Evolutionary conservation across 2,113 vertebrate genomes (phyloP).

Genomic region (Sylvietta virens): DNA sequence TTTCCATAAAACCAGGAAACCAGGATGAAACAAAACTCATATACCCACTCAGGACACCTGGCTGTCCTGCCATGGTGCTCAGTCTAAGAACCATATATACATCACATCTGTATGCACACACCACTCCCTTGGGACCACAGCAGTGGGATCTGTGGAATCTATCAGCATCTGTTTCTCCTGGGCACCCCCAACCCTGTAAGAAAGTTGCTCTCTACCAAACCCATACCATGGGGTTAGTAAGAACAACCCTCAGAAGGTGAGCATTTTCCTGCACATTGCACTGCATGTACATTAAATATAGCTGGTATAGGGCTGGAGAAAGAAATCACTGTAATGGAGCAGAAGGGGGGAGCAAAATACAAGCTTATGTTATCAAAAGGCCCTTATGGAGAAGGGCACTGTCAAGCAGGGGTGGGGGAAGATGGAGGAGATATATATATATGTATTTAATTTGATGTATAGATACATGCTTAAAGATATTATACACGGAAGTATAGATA

Average conservation of each 20-base stretch:
- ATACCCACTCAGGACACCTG: not conserved
- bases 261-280: accelerated
- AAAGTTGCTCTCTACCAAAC: not conserved
- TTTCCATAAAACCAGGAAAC: not conserved
- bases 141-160: accelerated
- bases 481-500: not conserved
- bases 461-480: not conserved
- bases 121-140: not conserved
- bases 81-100: not conserved
- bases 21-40: not conserved
- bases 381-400: not conserved
- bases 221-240: accelerated
- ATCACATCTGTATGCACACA: not conserved
- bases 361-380: not conserved
- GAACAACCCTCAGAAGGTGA: not conserved
- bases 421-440: not conserved
- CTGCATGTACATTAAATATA: not conserved
- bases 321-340: accelerated
- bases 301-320: not conserved
- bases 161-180: not conserved
- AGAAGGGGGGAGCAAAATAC: accelerated
- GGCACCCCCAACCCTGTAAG: not conserved
- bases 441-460: not conserved
- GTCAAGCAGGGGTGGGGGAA: not conserved
- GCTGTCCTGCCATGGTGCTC: not conserved